Evolutionary conservation across 2,888 invertebrate genomes (phyloP).

Genomic region (Hydrotaea diabolus): DNA sequence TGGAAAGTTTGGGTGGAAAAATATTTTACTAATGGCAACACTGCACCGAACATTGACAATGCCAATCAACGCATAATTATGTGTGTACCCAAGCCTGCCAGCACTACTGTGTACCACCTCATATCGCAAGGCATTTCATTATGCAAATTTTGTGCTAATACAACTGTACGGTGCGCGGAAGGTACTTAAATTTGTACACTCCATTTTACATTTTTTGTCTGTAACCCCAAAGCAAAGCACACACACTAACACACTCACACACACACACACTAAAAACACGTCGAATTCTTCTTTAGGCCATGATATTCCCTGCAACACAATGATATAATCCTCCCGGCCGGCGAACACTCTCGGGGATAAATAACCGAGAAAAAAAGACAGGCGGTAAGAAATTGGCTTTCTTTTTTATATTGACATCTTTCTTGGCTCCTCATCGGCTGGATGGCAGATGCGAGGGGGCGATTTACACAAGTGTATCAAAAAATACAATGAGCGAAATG

Average conservation of each 20-base stretch:
- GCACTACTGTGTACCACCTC: neutral
- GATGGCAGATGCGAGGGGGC: too few species aligned
- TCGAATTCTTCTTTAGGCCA: slow-evolving; percentile 35
- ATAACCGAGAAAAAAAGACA: neutral
- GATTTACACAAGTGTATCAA: slow-evolving; percentile 40
- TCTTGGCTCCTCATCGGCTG: neutral
- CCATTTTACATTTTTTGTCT: slow-evolving; percentile 28
- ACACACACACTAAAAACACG: neutral
- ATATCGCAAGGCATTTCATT: slow-evolving; percentile 16
- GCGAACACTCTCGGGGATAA: neutral
- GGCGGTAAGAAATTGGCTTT: neutral
- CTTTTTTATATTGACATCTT: neutral
- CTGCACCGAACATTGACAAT: too few species aligned
- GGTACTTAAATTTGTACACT: slow-evolving; percentile 54
- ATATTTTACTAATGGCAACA: too few species aligned
- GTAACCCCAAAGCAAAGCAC: neutral
- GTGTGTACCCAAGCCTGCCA: neutral
- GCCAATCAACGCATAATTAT: neutral
- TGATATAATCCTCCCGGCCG: slow-evolving; percentile 30
- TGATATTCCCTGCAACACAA: slow-evolving; percentile 47
- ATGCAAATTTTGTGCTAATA: slow-evolving; percentile 44
- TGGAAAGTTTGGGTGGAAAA: too few species aligned
- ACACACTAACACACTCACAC: neutral
- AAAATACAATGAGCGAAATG: neutral
- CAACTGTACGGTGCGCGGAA: slow-evolving; percentile 15